Conservation (phyloP, 2,888 invertebrate genomes). For the Gryllus longicercus region DNA sequence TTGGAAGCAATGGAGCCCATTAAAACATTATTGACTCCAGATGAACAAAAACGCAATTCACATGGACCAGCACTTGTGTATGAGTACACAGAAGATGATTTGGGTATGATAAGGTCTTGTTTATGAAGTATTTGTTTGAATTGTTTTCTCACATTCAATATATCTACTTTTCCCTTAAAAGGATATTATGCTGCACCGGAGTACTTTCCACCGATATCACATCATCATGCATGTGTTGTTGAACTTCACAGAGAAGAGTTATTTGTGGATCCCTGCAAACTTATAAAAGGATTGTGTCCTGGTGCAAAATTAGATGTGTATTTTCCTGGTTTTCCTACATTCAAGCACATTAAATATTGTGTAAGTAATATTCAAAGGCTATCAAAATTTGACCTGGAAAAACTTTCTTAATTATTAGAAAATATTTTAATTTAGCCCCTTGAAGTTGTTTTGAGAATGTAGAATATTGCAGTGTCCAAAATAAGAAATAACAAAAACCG, state of each 20-base stretch:
- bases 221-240: constrained; percentile 56
- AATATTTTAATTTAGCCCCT: no score
- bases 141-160: constrained; percentile 42
- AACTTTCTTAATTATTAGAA: no score
- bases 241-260: constrained; percentile 57
- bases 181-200: constrained; percentile 52
- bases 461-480: no score
- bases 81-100: constrained; percentile 58
- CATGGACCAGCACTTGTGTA: constrained; percentile 87
- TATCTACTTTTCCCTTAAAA: neutral
- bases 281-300: constrained; percentile 68
- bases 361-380: constrained; percentile 51
- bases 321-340: constrained; percentile 89
- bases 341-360: constrained; percentile 76
- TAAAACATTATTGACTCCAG: constrained; percentile 60
- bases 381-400: no score
- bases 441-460: no score
- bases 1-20: constrained; percentile 71
- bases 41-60: constrained; percentile 70
- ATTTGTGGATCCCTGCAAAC: constrained; percentile 53
- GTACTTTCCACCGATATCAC: constrained; percentile 60
- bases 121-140: constrained; percentile 18
- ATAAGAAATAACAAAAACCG: no score
- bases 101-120: constrained; percentile 50
- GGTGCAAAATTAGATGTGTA: constrained; percentile 65